Evolutionary conservation across 2,113 vertebrate genomes (phyloP).

Genomic region (Gadus macrocephalus): DNA sequence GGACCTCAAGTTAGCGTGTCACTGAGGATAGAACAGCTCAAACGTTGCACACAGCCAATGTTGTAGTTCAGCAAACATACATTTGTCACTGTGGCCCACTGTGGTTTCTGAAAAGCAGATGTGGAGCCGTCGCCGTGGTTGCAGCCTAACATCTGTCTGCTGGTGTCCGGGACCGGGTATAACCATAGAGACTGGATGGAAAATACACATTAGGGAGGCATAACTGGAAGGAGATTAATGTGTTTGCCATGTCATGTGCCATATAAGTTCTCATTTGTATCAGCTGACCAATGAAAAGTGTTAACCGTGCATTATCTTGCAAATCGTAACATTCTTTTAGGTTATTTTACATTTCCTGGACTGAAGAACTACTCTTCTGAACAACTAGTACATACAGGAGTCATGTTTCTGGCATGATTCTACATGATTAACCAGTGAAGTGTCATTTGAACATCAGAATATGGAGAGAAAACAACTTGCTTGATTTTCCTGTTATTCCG

Average conservation of each 20-base stretch:
- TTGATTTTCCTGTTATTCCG: constrained; percentile 20
- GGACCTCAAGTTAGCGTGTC: constrained; percentile 38
- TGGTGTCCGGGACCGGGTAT: constrained; percentile 5
- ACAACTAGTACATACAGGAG: background rate
- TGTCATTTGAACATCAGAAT: constrained; percentile 23
- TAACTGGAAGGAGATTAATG: constrained; percentile 4
- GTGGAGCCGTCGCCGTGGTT: constrained; percentile 23
- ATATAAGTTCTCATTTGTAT: constrained; percentile 6
- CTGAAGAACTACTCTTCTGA: no score
- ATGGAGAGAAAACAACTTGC: constrained; percentile 20
- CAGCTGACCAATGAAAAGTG: no score
- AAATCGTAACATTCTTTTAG: no score
- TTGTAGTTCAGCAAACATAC: constrained; percentile 57
- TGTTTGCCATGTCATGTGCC: background rate
- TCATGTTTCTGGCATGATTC: constrained; percentile 26
- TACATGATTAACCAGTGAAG: constrained; percentile 39
- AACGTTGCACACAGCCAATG: constrained; percentile 31
- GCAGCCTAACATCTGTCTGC: constrained; percentile 32
- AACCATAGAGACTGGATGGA: constrained; percentile 36
- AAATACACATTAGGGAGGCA: constrained; percentile 12
- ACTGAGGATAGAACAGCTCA: constrained; percentile 34
- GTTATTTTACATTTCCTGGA: no score
- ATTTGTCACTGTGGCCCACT: constrained; percentile 22
- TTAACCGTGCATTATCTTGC: no score
- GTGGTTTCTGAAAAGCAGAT: constrained; percentile 46